Evolutionary conservation across 2,797 vertebrate genomes (phyloP).

Genomic region (Malacoctenus gilli): DNA sequence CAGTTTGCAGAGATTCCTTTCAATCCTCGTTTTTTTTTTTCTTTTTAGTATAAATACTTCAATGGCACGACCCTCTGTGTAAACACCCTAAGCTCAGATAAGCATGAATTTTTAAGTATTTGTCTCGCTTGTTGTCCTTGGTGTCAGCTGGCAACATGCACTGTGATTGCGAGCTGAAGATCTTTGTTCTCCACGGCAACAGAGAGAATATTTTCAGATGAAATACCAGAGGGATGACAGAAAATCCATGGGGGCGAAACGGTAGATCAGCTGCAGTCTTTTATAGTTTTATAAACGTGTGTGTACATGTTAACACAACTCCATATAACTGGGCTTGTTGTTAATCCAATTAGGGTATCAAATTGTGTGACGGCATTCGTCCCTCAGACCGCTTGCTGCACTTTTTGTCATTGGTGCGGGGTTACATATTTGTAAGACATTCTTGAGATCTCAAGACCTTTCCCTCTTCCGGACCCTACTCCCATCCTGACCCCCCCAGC

Average conservation of each 20-base stretch:
- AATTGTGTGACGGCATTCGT: no score
- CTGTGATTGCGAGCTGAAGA: slow-evolving; percentile 5
- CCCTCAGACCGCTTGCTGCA: no score
- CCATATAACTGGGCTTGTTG: no score
- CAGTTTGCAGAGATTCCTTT: neutral
- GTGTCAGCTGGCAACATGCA: neutral
- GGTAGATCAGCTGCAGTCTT: neutral
- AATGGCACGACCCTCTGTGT: neutral
- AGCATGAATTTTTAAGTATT: slow-evolving; percentile 18
- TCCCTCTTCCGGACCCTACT: no score
- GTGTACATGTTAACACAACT: neutral
- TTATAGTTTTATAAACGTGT: neutral
- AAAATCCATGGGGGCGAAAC: neutral
- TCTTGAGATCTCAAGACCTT: no score
- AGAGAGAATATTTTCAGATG: slow-evolving; percentile 1
- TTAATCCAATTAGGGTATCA: no score
- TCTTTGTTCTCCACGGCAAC: neutral
- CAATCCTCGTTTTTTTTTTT: neutral
- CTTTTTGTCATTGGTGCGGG: no score
- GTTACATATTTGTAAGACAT: no score
- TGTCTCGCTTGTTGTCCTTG: slow-evolving; percentile 5
- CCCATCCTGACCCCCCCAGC: no score
- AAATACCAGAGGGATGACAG: neutral
- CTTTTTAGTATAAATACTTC: neutral
- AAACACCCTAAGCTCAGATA: neutral